phyloP scores from a whole-genome alignment of 2,113 vertebrate species.

The Barnardius zonarius region DNA sequence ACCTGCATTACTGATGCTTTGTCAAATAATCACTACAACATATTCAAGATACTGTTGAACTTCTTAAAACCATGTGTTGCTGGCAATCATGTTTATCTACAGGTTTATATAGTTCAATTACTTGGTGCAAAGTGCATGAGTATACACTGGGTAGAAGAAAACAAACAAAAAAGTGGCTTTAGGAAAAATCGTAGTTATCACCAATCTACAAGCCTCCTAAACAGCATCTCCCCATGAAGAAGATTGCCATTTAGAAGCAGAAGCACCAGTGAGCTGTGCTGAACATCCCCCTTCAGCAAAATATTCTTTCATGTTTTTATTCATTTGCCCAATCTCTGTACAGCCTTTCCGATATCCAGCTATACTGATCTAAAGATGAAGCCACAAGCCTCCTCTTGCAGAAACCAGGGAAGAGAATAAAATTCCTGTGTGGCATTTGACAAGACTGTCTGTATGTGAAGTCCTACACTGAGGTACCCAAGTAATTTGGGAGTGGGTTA shows the following conservation, averaged over 20 bases:
- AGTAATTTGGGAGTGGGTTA: conserved; percentile 52
- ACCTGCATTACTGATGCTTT: background rate
- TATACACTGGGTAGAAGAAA: background rate
- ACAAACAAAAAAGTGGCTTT: background rate
- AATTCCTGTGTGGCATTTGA: conserved; percentile 36
- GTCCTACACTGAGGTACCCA: conserved; percentile 22
- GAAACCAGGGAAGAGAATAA: conserved; percentile 10
- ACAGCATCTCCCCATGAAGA: background rate
- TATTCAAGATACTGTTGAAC: background rate
- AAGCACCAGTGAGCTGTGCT: background rate
- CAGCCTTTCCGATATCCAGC: background rate
- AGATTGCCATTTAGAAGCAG: background rate
- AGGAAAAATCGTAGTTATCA: background rate
- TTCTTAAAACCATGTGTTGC: background rate
- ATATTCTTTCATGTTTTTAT: background rate
- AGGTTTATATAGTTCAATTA: background rate
- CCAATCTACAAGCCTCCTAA: background rate
- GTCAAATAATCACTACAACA: background rate
- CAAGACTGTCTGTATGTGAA: conserved; percentile 39
- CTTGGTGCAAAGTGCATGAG: background rate
- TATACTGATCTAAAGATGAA: conserved; percentile 24
- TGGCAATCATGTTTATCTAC: background rate
- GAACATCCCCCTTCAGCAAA: background rate
- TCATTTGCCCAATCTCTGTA: background rate
- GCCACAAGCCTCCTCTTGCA: background rate